Evolutionary conservation across 2,797 vertebrate species (phyloP).

Genomic region (Hipposideros larvatus): DNA sequence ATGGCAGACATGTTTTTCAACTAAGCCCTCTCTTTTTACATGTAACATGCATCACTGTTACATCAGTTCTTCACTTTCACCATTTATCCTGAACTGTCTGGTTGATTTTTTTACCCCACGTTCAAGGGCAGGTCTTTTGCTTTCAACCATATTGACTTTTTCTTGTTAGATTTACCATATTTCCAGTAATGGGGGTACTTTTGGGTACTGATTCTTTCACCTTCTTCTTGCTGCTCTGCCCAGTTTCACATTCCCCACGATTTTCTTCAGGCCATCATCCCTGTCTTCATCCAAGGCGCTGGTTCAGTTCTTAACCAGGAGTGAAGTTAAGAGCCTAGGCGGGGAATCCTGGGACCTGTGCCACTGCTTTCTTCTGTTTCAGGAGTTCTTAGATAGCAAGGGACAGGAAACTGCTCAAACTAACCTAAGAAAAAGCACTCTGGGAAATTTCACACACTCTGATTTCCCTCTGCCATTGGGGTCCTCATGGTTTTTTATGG

Average conservation of each 20-base stretch:
- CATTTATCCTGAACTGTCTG: neutral
- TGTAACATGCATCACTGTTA: fast-evolving
- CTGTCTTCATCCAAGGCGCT: neutral
- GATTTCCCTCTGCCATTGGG: neutral
- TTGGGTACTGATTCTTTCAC: neutral
- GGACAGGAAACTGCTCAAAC: neutral
- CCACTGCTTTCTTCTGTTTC: neutral
- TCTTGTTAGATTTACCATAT: neutral
- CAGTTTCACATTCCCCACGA: neutral
- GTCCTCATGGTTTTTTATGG: neutral
- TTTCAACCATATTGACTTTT: neutral
- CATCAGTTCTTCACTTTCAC: neutral
- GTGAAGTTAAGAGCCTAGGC: neutral
- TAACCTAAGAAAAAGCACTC: neutral
- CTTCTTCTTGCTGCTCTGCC: neutral
- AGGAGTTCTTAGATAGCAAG: neutral
- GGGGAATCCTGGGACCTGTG: neutral
- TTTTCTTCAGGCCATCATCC: neutral
- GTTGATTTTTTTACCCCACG: neutral
- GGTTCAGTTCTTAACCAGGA: neutral
- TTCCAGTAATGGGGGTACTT: neutral
- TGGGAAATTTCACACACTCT: neutral
- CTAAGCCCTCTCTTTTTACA: too few relatives aligned
- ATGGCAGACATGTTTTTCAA: neutral
- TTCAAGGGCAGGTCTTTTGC: neutral